Conservation (phyloP, 1,140 invertebrate species). For the Calephelis virginiensis region DNA sequence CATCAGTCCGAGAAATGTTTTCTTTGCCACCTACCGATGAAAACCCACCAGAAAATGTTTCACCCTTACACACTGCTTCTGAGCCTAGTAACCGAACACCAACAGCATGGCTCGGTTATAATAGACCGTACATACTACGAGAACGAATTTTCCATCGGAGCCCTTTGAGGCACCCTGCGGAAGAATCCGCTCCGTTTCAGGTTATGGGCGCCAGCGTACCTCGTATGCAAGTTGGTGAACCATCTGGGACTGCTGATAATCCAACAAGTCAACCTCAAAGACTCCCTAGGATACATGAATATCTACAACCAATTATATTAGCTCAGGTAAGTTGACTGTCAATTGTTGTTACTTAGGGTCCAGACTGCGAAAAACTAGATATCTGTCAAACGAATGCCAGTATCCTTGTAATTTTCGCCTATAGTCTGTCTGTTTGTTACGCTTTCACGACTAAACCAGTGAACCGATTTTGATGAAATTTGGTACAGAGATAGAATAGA, state of each 20-base stretch:
- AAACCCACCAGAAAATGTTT: constrained; percentile 37
- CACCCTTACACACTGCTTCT: constrained; percentile 40
- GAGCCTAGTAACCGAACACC: constrained; percentile 42
- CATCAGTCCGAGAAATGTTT: constrained; percentile 66
- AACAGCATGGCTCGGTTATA: constrained; percentile 40
- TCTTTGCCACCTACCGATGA: constrained; percentile 47
- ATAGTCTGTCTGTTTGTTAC: too few species aligned
- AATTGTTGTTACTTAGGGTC: too few species aligned
- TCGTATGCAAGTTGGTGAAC: constrained; percentile 81
- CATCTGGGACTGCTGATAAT: constrained; percentile 54
- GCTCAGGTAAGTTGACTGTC: constrained; percentile 54
- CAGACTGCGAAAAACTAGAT: too few species aligned
- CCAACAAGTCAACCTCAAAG: constrained; percentile 47
- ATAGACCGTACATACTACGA: constrained; percentile 56
- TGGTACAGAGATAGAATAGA: too few species aligned
- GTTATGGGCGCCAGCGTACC: constrained; percentile 71
- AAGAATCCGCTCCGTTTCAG: constrained; percentile 41
- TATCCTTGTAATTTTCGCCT: too few species aligned
- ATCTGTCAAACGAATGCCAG: too few species aligned
- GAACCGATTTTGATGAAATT: too few species aligned
- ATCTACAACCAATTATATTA: constrained; percentile 67
- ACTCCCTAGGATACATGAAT: constrained; percentile 61
- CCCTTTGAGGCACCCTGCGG: constrained; percentile 27
- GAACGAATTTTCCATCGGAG: constrained; percentile 38
- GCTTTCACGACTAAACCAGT: too few species aligned